Percentiles rank a stretch among this genome's conserved stretches.
phyloP scores from a whole-genome alignment of 2,797 vertebrate species.

The Diceros bicornis region DNA sequence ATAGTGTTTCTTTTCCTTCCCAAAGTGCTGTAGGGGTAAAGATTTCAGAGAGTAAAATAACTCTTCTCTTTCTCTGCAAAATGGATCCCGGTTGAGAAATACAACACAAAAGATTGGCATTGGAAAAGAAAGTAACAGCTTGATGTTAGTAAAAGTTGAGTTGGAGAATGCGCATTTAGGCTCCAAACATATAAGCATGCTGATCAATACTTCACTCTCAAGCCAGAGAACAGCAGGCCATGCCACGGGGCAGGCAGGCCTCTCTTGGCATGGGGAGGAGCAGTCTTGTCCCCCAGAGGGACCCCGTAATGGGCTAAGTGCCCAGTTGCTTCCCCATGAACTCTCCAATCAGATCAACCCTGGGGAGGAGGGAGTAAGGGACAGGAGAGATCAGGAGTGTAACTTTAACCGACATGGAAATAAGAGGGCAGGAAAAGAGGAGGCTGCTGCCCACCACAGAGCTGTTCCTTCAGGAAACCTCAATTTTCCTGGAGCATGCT shows the following conservation, averaged over 20 bases:
- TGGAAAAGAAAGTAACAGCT: background rate
- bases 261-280: background rate
- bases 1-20: background rate
- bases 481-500: background rate
- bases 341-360: background rate
- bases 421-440: background rate
- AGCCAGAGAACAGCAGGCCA: background rate
- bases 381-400: background rate
- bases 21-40: background rate
- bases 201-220: background rate
- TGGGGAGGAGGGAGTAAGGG: background rate
- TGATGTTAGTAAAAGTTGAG: background rate
- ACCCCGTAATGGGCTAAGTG: background rate
- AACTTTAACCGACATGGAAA: background rate
- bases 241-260: fast-evolving
- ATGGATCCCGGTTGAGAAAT: background rate
- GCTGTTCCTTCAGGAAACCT: background rate
- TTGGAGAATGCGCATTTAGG: background rate
- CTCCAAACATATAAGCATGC: background rate
- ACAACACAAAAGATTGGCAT: background rate
- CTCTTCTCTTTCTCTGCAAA: background rate
- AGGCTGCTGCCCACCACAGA: background rate
- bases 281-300: background rate
- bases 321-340: background rate
- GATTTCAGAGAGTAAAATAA: background rate